These are phyloP conservation scores for Podarcis lilfordi DNA, from an alignment of 2,797 vertebrate species.

Conservation along the genomic window DNA sequence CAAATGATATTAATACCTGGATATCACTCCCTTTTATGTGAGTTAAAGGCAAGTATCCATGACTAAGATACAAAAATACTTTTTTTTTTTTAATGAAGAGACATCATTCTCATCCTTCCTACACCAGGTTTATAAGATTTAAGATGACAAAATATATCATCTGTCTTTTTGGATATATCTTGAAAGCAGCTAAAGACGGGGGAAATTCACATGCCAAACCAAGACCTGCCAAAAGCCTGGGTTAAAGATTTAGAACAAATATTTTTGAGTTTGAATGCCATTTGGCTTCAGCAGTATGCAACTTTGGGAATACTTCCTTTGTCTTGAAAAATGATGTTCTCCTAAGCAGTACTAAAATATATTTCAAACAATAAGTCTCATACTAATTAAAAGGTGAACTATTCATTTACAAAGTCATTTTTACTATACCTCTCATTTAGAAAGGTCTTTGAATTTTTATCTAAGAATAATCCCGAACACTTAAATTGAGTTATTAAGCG, in stretches of 20 bases:
- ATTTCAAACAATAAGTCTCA: not conserved
- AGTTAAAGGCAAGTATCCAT: slow-evolving; percentile 19
- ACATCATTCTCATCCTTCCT: slow-evolving; percentile 4
- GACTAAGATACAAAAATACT: slow-evolving; percentile 43
- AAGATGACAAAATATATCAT: slow-evolving; percentile 30
- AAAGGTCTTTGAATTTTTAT: not conserved
- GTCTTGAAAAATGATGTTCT: not conserved
- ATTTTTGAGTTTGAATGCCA: slow-evolving; percentile 11
- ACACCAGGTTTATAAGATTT: not conserved
- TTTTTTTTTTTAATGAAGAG: slow-evolving; percentile 16
- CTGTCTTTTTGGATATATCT: slow-evolving; percentile 12
- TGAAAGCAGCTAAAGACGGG: not conserved
- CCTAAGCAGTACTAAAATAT: not conserved
- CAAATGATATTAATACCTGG: not conserved
- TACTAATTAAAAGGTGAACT: not conserved
- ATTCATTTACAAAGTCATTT: not conserved
- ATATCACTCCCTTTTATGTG: slow-evolving; percentile 19
- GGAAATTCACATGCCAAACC: slow-evolving; percentile 15
- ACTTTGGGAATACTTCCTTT: not conserved
- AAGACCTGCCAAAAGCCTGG: not conserved
- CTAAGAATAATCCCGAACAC: not conserved
- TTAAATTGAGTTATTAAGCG: not conserved
- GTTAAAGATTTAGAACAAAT: slow-evolving; percentile 2
- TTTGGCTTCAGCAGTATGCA: slow-evolving; percentile 25
- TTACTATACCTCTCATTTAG: not conserved